Evolutionary conservation across 2,113 vertebrate species (phyloP).

Genomic region (Madoqua kirkii): DNA sequence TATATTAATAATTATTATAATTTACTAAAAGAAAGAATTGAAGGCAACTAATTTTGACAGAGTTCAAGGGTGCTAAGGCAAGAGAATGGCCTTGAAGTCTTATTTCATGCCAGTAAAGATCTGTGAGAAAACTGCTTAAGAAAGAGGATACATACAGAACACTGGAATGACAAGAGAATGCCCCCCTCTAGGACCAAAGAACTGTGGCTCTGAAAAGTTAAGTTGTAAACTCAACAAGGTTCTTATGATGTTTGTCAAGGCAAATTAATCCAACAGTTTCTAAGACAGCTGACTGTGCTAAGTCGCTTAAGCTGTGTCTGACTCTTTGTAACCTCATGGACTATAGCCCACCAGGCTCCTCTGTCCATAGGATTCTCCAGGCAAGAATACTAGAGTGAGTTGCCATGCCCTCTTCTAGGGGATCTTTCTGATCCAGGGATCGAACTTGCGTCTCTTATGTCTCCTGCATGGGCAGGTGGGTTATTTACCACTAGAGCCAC

Average conservation of each 20-base stretch:
- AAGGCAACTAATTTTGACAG: not conserved
- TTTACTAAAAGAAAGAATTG: not conserved
- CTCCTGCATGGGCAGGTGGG: not conserved
- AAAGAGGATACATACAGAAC: not conserved
- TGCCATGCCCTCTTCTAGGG: not conserved
- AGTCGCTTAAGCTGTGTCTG: not conserved
- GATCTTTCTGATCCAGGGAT: not conserved
- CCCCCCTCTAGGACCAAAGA: not conserved
- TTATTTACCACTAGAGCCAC: not conserved
- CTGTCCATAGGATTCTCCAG: not conserved
- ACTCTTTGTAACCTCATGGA: not conserved
- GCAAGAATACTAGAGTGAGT: not conserved
- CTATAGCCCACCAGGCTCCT: not conserved
- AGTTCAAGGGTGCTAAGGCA: not conserved
- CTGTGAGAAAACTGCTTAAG: not conserved
- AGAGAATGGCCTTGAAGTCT: not conserved
- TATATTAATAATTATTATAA: not conserved
- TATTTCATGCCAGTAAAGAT: not conserved
- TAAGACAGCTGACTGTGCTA: not conserved
- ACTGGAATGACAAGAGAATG: not conserved
- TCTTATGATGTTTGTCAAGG: not conserved
- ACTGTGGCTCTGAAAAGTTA: not conserved
- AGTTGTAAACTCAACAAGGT: not conserved
- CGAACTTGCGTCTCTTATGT: not conserved
- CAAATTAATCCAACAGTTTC: not conserved